Base-by-base conservation (phyloP, 2,888 invertebrate species). In the Andrena minutula region DNA sequence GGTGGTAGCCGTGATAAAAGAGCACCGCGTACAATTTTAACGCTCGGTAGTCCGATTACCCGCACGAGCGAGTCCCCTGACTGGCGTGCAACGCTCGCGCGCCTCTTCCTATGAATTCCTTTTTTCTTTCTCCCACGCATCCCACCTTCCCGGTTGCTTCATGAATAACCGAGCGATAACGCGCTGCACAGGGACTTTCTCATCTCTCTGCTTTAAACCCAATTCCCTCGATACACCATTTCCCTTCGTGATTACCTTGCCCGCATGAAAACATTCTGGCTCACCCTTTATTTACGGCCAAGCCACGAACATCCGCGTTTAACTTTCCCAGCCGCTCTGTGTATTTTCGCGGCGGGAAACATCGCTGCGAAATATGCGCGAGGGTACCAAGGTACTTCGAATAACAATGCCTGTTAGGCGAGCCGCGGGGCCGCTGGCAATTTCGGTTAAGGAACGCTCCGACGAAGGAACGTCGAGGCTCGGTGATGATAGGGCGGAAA, bases 21-120 rank as follows among this genome's bases (percentile, higher is more conserved):
- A 75, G 69, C 63, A n/a, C 30, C 65, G 49, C 10, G 80, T 26
- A 69, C 75, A 87, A 87, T 83, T 87, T 88, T 82, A 79, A 82
- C 80, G 77, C 76, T 66, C 35, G 20, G 32, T 70, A 58, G 71
- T 66, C 71, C 75, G 77, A 84, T 83, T 77, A 80, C 70, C 32
- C 69, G 82, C 76, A 75, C 68, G 63, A 58, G 56, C 68, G 73
- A 28, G 23, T 23, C 56, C 47, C 41, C 12, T 7, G 49, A 32
- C 63, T 49, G 5, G 28, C 28, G 51, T 7, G 41, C 10, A 28
- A 28, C 60, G 12, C 28, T 71, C 35, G 10, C 16, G 10, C 23
- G 58, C 2, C 66, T 30, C 35, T 23, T 51, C 26, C 63, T 65
- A 8, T 8, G 53, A 26, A 75, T 60, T 86, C 72, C 72, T 66